Evolutionary conservation across 2,797 vertebrate species (phyloP), one percentile per base, ranked within the genome.

Genomic region (Borostomias antarcticus): DNA sequence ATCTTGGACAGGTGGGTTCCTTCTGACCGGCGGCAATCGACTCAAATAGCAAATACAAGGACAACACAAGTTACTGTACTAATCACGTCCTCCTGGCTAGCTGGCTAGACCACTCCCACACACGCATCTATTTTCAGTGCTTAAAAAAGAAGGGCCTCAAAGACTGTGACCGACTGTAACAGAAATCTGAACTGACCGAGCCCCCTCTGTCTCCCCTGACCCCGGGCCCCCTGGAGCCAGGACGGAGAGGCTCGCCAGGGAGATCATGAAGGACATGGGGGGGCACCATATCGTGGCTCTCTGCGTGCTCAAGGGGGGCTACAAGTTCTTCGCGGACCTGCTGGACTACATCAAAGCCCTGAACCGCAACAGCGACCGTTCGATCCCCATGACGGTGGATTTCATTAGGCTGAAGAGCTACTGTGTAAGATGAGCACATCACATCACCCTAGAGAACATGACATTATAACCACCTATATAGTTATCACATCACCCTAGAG

Each of bases 371-470:
- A 98, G 95, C 37, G 97, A 99, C 83, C 95, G 91, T 60, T 98
- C 98, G 45, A 99, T 99, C 85, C 97, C 97, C 10, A 97, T 98
- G 97, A 99, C 98, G 0, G 97, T 99, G 28, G 97, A 99, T 92
- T 99, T 99, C 89, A 99, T 99, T 73, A 94, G 98, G 70, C 90
- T 99, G 81, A 99, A 99, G 93, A 99, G 98, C 91, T 99, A 99
- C 67, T 98, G 92, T 82, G 98, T 99, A 95, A 94, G 90, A 52
- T 35, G n/a, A n/a, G 17, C 35, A 21, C n/a, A 8, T 11, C 9
- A 28, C 26, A 43, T n/a, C 19, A 2, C 11, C 23, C 40, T 15
- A 13, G n/a, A n/a, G n/a, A n/a, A n/a, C n/a, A n/a, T n/a, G n/a
- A n/a, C n/a, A n/a, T n/a, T n/a, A n/a, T n/a, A n/a, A n/a, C n/a